Evolutionary conservation across 2,888 invertebrate species (phyloP).

Genomic region (Gymnocheta viridis): DNA sequence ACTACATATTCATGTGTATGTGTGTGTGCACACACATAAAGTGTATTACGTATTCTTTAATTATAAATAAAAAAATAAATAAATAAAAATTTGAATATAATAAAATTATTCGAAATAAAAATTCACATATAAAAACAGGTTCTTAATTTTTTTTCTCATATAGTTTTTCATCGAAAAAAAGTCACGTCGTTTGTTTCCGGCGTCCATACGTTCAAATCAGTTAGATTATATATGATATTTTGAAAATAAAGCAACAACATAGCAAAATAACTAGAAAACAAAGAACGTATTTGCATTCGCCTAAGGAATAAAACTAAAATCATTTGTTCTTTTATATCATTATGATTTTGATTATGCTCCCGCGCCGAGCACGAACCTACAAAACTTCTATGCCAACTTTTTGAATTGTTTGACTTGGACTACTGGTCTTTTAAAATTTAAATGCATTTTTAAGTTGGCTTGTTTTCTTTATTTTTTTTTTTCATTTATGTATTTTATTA

Average conservation of each 20-base stretch:
- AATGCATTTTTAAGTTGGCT: constrained; percentile 37
- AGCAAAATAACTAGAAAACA: constrained; percentile 56
- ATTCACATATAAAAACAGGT: constrained; percentile 33
- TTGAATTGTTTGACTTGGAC: constrained; percentile 47
- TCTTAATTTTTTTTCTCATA: constrained; percentile 41
- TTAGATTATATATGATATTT: constrained; percentile 32
- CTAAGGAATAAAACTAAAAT: constrained; percentile 51
- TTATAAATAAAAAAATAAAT: constrained; percentile 47
- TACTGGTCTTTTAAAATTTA: constrained; percentile 60
- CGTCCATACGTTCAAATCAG: constrained; percentile 68
- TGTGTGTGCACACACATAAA: constrained; percentile 3
- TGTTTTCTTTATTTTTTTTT: not conserved
- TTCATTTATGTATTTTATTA: constrained; percentile 19
- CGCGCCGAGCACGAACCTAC: not conserved
- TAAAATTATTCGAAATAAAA: constrained; percentile 46
- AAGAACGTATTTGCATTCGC: constrained; percentile 66
- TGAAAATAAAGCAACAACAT: constrained; percentile 16
- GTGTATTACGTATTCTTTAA: constrained; percentile 34
- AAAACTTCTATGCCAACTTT: constrained; percentile 51
- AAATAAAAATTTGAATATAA: constrained; percentile 11
- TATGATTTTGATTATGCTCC: constrained; percentile 52
- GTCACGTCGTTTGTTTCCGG: constrained; percentile 82
- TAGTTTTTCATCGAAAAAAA: constrained; percentile 73
- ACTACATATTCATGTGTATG: not conserved
- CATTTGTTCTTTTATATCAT: constrained; percentile 51